Conservation (phyloP, 2,113 vertebrate species). For the Marcusenius ussheri region DNA sequence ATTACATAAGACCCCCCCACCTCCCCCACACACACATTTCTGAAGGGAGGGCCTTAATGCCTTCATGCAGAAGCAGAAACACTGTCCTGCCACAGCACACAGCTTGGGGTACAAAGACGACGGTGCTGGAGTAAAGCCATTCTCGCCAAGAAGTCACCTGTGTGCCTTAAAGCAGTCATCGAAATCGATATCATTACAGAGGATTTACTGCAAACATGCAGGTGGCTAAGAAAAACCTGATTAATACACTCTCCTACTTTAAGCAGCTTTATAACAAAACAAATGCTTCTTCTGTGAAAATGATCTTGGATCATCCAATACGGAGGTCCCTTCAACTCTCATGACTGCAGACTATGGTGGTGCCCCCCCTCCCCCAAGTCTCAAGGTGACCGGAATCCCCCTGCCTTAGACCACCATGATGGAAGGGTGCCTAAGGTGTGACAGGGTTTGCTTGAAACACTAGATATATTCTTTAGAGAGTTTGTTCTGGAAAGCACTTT, state of each 20-base stretch:
- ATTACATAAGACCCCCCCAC: no score
- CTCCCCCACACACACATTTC: neutral
- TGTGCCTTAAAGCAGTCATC: neutral
- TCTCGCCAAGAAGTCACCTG: neutral
- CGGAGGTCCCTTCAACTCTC: neutral
- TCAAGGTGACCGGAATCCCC: neutral
- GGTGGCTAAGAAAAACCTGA: neutral
- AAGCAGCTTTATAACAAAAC: neutral
- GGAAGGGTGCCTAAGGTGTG: neutral
- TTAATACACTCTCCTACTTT: neutral
- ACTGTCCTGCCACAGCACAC: neutral
- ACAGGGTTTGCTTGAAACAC: neutral
- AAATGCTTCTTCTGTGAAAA: neutral
- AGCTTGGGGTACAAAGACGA: neutral
- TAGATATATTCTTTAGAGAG: neutral
- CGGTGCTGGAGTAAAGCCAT: neutral
- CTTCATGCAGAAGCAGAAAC: neutral
- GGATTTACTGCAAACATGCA: neutral
- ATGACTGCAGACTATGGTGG: neutral
- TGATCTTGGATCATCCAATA: neutral
- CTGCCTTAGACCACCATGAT: neutral
- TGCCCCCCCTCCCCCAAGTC: neutral
- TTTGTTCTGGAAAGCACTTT: neutral
- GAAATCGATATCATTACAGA: neutral
- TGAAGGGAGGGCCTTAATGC: neutral